Evolutionary conservation across 2,113 vertebrate species (phyloP), one percentile per base, ranked within the genome.

Genomic region (Candoia aspera): DNA sequence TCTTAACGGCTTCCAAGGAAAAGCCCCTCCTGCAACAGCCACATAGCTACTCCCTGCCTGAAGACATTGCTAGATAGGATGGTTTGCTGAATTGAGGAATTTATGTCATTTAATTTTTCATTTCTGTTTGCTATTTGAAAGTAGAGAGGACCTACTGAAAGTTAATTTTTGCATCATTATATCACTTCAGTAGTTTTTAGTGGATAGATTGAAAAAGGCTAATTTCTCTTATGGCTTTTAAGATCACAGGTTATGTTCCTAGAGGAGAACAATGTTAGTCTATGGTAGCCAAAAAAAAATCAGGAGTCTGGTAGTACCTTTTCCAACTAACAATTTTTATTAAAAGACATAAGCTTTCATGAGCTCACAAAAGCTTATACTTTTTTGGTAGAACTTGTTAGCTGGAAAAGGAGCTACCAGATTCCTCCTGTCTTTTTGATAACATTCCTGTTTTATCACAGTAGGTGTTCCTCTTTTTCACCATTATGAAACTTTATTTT

Each of bases 381-480:
- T n/a, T 73, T 73, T 73, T 73, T 73, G 13, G 33, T 33, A 73
- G 13, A 33, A 33, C 17, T 33, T 73, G 13, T 33, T 33, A 73
- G 64, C 29, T 73, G 64, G n/a, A 73, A 73, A 73, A 73, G 64
- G n/a, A 73, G 13, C 29, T 68, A 33, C n/a, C 29, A 37, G 33
- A 73, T 13, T 86, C 0, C 49, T 86, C 0, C 49, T 26, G 26
- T 8, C 84, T 86, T 26, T 11, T 68, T 29, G 62, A 29, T 68
- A 68, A 13, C 15, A 4, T 46, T 2, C 53, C 29, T 37, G 0
- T 0, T 4, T 1, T 0, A 3, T 37, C 23, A 6, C 0, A 13
- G 26, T 90, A 29, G 0, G 0, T 49, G 84, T 0, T 0, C 0
- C 24, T 24, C 26, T 6, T 79, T 13, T 42, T 12, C 0, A 0